Evolutionary conservation across 2,113 vertebrate species (phyloP).

Genomic region (Paramisgurnus dabryanus): DNA sequence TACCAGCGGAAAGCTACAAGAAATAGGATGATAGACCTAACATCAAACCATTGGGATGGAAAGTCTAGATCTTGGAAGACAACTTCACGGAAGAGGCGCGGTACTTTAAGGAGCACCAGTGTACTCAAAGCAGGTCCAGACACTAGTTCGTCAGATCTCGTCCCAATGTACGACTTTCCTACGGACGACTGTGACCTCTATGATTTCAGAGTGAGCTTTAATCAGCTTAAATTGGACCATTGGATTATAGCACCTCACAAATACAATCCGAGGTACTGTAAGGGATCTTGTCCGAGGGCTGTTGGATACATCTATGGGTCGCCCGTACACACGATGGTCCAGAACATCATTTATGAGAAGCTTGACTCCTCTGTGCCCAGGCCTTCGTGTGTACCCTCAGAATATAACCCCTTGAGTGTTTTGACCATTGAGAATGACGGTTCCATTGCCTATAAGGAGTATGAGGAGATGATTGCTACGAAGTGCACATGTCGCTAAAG

Average conservation of each 20-base stretch:
- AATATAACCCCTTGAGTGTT: conserved; percentile 89
- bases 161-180: conserved; percentile 71
- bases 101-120: conserved; percentile 49
- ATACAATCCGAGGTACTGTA: conserved; percentile 93
- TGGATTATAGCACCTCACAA: conserved; percentile 92
- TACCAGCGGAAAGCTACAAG: conserved; percentile 68
- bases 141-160: conserved; percentile 72
- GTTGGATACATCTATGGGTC: conserved; percentile 89
- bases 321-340: conserved; percentile 88
- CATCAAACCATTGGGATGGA: conserved; percentile 5
- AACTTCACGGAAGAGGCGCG: conserved; percentile 71
- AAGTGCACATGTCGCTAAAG: conserved; percentile 89
- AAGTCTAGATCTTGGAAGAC: conserved; percentile 52
- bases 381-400: conserved; percentile 89
- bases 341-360: conserved; percentile 90
- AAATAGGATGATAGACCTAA: conserved; percentile 12
- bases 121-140: conserved; percentile 56
- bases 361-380: conserved; percentile 82
- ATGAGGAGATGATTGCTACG: conserved; percentile 93
- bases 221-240: conserved; percentile 87
- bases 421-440: conserved; percentile 87
- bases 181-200: conserved; percentile 88
- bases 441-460: conserved; percentile 91
- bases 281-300: conserved; percentile 83
- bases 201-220: conserved; percentile 86